Evolutionary conservation across 2,113 vertebrate genomes (phyloP).

Genomic region (Leptobrachium leishanense): DNA sequence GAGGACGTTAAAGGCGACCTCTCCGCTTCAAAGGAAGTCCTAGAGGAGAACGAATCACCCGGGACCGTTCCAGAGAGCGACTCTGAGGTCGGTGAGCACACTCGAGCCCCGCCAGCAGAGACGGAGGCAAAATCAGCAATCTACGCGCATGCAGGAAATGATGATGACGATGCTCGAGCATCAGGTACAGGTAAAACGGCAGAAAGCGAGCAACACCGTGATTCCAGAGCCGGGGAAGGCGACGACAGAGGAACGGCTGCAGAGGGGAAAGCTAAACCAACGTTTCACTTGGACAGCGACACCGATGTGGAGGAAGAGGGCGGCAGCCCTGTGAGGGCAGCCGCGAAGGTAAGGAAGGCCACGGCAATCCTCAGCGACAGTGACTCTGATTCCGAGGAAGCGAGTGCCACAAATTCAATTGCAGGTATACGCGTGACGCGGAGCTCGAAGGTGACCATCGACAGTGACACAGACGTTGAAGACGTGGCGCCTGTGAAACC

Average conservation of each 20-base stretch:
- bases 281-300: neutral
- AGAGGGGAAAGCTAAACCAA: neutral
- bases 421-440: neutral
- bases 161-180: conserved; percentile 25
- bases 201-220: neutral
- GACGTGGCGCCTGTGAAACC: neutral
- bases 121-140: conserved; percentile 7
- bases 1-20: conserved; percentile 6
- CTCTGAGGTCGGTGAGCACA: neutral
- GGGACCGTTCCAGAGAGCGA: neutral
- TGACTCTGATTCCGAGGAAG: conserved; percentile 13
- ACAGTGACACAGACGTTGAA: conserved; percentile 14
- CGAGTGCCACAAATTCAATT: neutral
- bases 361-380: neutral
- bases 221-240: neutral
- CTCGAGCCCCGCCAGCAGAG: neutral
- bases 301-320: neutral
- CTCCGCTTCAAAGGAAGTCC: neutral
- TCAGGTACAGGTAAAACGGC: neutral
- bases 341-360: neutral
- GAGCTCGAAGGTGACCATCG: neutral
- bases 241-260: neutral
- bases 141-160: conserved; percentile 21
- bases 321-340: neutral
- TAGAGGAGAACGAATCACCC: neutral